Evolutionary conservation across 2,113 vertebrate genomes (phyloP), one percentile per base, ranked within the genome.

Genomic region (Tetrao urogallus): DNA sequence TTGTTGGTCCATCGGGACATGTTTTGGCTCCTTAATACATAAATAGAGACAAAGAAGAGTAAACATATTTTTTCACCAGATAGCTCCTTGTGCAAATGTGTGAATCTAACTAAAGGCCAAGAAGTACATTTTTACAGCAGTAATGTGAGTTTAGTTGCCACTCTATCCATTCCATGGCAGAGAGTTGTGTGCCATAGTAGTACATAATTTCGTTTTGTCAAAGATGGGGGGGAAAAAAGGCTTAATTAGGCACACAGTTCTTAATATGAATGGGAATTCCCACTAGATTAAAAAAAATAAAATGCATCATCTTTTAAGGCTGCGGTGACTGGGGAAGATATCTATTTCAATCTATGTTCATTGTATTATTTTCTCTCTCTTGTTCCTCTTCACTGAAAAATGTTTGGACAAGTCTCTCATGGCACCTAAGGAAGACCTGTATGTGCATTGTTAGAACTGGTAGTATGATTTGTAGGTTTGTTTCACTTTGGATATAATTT

Each of bases 391-490:
- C 45, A 50, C 1, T 42, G 22, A 48, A 36, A 36, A 16, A 25
- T 2, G 27, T 71, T 50, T 69, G 42, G 86, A 58, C 10, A 66
- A 57, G 34, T 64, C 22, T 86, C 73, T 56, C 1, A 43, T 45
- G 8, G 5, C 70, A 60, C 61, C 20, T 40, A 10, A 79, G 10
- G 24, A 57, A 67, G 45, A 69, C 2, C 21, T 83, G 4, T 32
- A n/a, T 83, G 4, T 32, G 36, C 74, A 50, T 16, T 86, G 13
- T 47, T 50, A 64, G 21, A 45, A 69, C 52, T 72, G 22, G n/a
- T 43, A 70, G 13, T 74, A 42, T 28, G 38, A 69, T 87, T 88
- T 95, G 61, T n/a, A 94, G 93, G 95, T 45, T 63, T 6, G 30
- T 80, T 95, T 92, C 19, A 30, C 13, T 82, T 84, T 79, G 30